Evolutionary conservation across 2,113 vertebrate genomes (phyloP), one percentile per base, ranked within the genome.

Genomic region (Phaethornis superciliosus): DNA sequence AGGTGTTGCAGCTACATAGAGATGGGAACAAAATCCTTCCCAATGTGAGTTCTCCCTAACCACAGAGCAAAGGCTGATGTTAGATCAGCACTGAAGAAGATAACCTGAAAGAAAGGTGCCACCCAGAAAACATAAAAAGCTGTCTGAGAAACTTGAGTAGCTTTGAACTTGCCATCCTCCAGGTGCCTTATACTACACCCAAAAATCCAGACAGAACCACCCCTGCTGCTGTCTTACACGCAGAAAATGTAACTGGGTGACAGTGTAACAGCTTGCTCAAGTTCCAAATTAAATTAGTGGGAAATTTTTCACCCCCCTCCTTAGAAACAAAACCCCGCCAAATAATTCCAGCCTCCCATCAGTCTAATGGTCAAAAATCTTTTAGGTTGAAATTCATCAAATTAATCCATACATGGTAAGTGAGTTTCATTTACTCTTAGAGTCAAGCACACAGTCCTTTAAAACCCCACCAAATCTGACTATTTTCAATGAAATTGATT

Each of bases 311-410:
- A 40, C 81, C 91, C 46, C 51, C 55, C 64, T 80, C 72, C 80
- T 42, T 8, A 55, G 76, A 88, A 94, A 93, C 55, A 85, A 90
- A 88, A 67, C n/a, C 54, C 40, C 77, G 81, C 74, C 86, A 81
- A 81, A 51, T 76, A 87, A 96, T 87, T 87, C 89, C 88, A 91
- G 37, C 93, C 76, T 81, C 86, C 91, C 69, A 95, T 68, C 60
- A 85, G 85, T 74, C 80, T 88, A 68, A 64, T 93, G 79, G 64
- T 96, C 55, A 83, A 69, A 93, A 93, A 37, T 59, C 47, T 42
- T 80, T 81, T 10, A 30, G 56, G 60, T 28, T 52, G 51, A 59
- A 67, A 88, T 91, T 82, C 75, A 84, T 75, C 69, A 92, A 87
- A 90, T 32, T 49, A 42, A 75, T 27, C 16, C 19, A 70, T 69